Evolutionary conservation across 64 coral and sea anemone species (phyloP).

Genomic region (Actinia tenebrosa): DNA sequence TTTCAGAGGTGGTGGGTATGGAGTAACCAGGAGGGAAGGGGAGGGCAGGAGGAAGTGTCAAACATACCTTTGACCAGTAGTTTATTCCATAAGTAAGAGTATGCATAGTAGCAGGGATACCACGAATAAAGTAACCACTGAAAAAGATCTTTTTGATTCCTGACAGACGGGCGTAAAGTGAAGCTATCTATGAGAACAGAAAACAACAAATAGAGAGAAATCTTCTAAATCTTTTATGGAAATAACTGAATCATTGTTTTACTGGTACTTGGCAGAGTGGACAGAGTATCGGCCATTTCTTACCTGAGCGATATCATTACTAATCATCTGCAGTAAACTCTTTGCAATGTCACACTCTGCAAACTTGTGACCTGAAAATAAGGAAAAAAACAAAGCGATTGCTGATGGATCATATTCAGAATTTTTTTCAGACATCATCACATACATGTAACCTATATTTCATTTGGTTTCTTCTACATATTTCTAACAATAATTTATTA

Average conservation of each 20-base stretch:
- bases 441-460: no score
- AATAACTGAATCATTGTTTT: not conserved
- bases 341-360: slow-evolving; percentile 79
- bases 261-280: not conserved
- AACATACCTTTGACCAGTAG: slow-evolving; percentile 94
- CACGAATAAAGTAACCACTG: slow-evolving; percentile 93
- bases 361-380: slow-evolving; percentile 28
- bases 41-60: not conserved
- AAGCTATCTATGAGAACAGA: slow-evolving; percentile 62
- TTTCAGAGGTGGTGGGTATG: no score
- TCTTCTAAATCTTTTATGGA: not conserved
- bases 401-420: no score
- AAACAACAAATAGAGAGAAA: not conserved
- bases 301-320: slow-evolving; percentile 97
- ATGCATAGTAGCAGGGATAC: slow-evolving; percentile 85
- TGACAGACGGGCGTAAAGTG: slow-evolving; percentile 78
- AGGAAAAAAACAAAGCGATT: not conserved
- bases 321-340: slow-evolving; percentile 87
- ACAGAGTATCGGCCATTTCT: not conserved
- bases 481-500: no score
- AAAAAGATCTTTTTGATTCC: slow-evolving; percentile 85
- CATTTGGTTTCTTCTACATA: no score
- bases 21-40: not conserved
- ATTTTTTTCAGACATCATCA: no score
- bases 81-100: slow-evolving; percentile 86